Percentiles rank a stretch among this genome's conserved stretches.
Conservation (phyloP, 1,140 invertebrate species). For the Brachionus koreanus region DNA sequence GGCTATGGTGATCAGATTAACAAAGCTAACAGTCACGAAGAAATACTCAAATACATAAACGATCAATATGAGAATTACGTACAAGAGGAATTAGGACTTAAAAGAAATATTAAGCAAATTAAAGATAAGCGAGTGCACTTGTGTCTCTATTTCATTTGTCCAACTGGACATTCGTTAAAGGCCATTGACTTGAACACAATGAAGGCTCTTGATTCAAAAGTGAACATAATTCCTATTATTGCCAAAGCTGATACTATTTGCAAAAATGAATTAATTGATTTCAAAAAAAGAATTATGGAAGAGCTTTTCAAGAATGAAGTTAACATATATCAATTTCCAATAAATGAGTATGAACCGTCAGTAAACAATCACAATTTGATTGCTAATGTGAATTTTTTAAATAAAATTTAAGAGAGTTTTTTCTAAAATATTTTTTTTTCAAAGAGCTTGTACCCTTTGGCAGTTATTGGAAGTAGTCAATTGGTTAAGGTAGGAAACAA, state of each 20-base stretch:
- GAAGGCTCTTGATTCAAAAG: slow-evolving; percentile 96
- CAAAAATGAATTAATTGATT: slow-evolving; percentile 91
- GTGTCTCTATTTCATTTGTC: slow-evolving; percentile 97
- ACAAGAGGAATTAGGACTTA: slow-evolving; percentile 96
- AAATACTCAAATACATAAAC: slow-evolving; percentile 97
- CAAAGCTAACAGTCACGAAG: slow-evolving; percentile 93
- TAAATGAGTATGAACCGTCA: slow-evolving; percentile 82
- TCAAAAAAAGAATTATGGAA: slow-evolving; percentile 71
- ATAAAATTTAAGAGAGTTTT: slow-evolving; percentile 51
- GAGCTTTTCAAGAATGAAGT: slow-evolving; percentile 61
- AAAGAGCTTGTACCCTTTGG: slow-evolving; percentile 93
- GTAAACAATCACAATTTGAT: slow-evolving; percentile 21
- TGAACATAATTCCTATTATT: slow-evolving; percentile 98
- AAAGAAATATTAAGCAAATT: slow-evolving; percentile 78
- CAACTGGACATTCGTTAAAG: slow-evolving; percentile 79
- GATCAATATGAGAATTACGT: slow-evolving; percentile 94
- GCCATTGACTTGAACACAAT: slow-evolving; percentile 95
- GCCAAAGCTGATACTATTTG: slow-evolving; percentile 99
- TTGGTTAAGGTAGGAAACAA: slow-evolving; percentile 89
- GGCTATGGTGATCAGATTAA: slow-evolving; percentile 99
- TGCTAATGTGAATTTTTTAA: slow-evolving; percentile 32
- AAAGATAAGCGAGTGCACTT: slow-evolving; percentile 93
- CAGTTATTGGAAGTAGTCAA: slow-evolving; percentile 96
- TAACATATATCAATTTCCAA: slow-evolving; percentile 95
- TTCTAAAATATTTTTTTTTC: slow-evolving; percentile 67